Evolutionary conservation across 2,797 vertebrate species (phyloP).

Genomic region (Alfaro cultratus): DNA sequence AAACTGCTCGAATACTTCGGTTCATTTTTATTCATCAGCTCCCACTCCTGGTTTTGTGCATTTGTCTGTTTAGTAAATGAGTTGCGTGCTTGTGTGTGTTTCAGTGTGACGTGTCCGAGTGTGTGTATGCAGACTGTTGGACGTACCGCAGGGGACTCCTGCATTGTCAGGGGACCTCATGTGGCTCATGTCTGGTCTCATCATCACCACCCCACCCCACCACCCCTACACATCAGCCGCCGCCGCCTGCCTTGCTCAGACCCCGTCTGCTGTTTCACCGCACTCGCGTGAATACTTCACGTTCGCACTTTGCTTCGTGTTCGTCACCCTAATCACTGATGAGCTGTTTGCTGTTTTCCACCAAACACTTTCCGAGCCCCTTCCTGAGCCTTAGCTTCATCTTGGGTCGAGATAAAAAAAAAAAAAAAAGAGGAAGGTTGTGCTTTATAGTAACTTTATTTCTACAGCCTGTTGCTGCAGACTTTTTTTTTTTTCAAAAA

Average conservation of each 20-base stretch:
- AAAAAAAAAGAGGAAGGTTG: background rate
- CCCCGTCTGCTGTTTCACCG: slow-evolving; percentile 52
- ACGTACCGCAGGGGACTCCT: slow-evolving; percentile 72
- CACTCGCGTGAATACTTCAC: slow-evolving; percentile 64
- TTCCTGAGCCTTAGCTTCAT: background rate
- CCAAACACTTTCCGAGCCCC: slow-evolving; percentile 18
- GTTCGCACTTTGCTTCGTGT: slow-evolving; percentile 69
- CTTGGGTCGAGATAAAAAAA: background rate
- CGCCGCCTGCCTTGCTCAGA: slow-evolving; percentile 52
- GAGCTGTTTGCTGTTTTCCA: slow-evolving; percentile 54
- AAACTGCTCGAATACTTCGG: background rate
- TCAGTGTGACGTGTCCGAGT: slow-evolving; percentile 2
- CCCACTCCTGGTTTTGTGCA: background rate
- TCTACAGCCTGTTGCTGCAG: background rate
- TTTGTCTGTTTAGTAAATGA: background rate
- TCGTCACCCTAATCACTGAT: slow-evolving; percentile 66
- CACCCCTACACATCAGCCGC: slow-evolving; percentile 56
- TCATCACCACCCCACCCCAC: slow-evolving; percentile 72
- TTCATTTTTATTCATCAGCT: background rate
- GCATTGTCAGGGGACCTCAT: slow-evolving; percentile 82
- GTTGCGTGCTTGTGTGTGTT: slow-evolving; percentile 29
- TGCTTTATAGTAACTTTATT: background rate
- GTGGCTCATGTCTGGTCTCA: slow-evolving; percentile 85
- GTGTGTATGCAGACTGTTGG: slow-evolving; percentile 51
- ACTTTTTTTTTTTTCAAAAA: background rate